A percentile compares a stretch with the other conserved stretches of the same genome.
These are phyloP conservation scores for Geotrypetes seraphini DNA, from an alignment of 2,797 vertebrate genomes.

Conservation along the genomic window DNA sequence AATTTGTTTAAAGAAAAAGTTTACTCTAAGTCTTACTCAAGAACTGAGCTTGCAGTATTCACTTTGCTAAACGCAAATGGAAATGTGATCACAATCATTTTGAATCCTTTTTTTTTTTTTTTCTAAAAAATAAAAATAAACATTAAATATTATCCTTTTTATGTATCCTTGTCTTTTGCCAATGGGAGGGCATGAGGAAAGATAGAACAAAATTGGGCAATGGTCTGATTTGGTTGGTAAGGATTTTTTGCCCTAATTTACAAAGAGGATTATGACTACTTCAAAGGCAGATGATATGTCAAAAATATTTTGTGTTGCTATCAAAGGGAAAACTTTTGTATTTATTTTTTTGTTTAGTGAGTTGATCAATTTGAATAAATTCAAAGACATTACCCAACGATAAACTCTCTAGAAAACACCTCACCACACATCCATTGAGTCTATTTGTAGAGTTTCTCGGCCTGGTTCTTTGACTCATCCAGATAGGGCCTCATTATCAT, in stretches of 20 bases:
- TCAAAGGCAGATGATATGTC: constrained; percentile 53
- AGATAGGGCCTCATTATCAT: no score
- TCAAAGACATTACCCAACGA: no score
- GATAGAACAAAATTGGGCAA: no score
- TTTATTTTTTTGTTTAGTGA: constrained; percentile 40
- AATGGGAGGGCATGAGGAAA: constrained; percentile 3
- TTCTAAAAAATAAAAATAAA: constrained; percentile 73
- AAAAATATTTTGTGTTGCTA: no score
- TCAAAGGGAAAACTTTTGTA: constrained; percentile 41
- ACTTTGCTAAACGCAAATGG: constrained; percentile 51
- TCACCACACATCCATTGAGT: no score
- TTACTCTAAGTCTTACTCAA: constrained; percentile 35
- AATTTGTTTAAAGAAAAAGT: constrained; percentile 25
- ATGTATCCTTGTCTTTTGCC: constrained; percentile 61
- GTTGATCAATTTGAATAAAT: no score
- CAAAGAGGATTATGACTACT: constrained; percentile 30
- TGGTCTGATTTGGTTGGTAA: constrained; percentile 24
- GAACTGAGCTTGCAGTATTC: constrained; percentile 46
- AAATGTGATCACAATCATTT: constrained; percentile 59
- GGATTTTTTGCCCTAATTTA: constrained; percentile 54
- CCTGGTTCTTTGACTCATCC: no score
- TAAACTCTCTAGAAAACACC: no score
- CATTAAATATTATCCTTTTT: constrained; percentile 74
- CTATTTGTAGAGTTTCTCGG: no score
- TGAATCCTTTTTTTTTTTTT: constrained; percentile 59